Conservation (phyloP, 2,113 vertebrate species). For the Phasianus colchicus region DNA sequence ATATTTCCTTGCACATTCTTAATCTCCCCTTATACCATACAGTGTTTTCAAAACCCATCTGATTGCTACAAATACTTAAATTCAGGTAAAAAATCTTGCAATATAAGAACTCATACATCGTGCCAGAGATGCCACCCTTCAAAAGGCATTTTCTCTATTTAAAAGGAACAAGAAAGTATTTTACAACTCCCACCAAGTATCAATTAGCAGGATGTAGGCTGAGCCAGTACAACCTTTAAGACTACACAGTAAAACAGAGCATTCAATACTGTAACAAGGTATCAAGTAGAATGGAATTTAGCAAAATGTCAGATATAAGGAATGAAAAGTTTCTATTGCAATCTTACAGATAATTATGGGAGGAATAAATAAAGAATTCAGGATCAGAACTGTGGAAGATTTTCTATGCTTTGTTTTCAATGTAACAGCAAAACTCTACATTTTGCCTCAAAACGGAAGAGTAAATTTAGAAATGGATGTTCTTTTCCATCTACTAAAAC, state of each 20-base stretch:
- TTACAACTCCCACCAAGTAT: too few relatives aligned
- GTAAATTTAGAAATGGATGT: not conserved
- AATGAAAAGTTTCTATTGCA: not conserved
- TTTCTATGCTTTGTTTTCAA: not conserved
- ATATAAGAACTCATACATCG: not conserved
- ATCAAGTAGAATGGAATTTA: not conserved
- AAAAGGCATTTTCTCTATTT: not conserved
- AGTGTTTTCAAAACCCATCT: not conserved
- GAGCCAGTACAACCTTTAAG: not conserved
- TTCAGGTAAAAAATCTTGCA: not conserved
- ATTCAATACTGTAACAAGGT: not conserved
- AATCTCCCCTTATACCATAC: too few relatives aligned
- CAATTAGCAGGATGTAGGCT: not conserved
- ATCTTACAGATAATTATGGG: not conserved
- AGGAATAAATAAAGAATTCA: not conserved
- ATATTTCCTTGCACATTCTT: not conserved
- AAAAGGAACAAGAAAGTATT: not conserved
- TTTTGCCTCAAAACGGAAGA: not conserved
- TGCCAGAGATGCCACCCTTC: too few relatives aligned
- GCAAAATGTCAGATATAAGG: not conserved
- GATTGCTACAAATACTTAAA: not conserved
- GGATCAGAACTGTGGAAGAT: not conserved
- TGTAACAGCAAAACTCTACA: not conserved
- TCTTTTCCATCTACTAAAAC: not conserved
- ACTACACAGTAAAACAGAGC: not conserved